Conservation (phyloP, 2,797 vertebrate genomes). For the Cossypha heuglini region DNA sequence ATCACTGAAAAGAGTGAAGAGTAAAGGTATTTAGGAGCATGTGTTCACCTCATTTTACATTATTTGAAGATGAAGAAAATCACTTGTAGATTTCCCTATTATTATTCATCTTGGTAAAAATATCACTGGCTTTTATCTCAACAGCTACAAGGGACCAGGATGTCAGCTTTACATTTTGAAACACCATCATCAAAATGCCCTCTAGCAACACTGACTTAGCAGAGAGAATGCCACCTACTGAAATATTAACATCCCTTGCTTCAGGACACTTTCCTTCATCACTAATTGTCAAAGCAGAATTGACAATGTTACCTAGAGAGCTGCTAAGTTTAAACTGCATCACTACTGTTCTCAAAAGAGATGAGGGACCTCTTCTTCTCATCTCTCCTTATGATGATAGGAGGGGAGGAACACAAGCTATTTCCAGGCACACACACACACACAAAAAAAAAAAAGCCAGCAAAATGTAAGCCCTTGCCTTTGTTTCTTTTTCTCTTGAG, state of each 20-base stretch:
- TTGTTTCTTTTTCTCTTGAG: not conserved
- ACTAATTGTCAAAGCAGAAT: slow-evolving; percentile 11
- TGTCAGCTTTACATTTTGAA: slow-evolving; percentile 1
- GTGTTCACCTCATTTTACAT: not conserved
- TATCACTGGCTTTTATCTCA: not conserved
- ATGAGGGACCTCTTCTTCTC: not conserved
- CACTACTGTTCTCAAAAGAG: not conserved
- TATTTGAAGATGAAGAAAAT: not conserved
- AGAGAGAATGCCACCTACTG: slow-evolving; percentile 3
- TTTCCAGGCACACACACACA: not conserved
- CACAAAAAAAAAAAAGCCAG: not conserved
- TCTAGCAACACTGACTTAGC: not conserved
- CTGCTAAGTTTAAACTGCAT: not conserved
- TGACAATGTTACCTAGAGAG: slow-evolving; percentile 6
- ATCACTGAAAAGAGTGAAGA: not conserved
- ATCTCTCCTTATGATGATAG: not conserved
- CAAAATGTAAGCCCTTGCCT: not conserved
- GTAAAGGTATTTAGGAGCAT: not conserved
- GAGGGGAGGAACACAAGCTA: not conserved
- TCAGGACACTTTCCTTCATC: slow-evolving; percentile 29
- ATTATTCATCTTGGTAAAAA: not conserved
- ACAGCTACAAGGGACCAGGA: not conserved
- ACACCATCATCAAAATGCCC: not conserved
- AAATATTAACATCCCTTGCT: slow-evolving; percentile 26
- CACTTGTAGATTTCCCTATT: not conserved